These are phyloP conservation scores for Netelia inedita DNA, from an alignment of 2,888 invertebrate species.

Conservation along the genomic window DNA sequence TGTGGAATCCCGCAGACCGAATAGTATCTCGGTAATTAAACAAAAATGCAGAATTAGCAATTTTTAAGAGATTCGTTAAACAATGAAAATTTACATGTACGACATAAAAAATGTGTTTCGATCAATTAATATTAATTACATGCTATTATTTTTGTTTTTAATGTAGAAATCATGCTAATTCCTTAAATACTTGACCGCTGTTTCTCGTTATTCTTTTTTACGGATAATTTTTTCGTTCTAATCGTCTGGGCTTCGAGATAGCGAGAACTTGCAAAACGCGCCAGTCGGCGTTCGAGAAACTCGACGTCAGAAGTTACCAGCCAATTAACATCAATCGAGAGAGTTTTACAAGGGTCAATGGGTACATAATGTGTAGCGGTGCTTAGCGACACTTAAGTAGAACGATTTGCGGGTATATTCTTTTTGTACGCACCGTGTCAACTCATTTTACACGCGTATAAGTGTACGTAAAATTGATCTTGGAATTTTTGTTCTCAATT, in stretches of 20 bases:
- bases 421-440: constrained; percentile 18
- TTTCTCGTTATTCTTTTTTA: too few relatives aligned
- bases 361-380: constrained; percentile 41
- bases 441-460: constrained; percentile 4
- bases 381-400: constrained; percentile 30
- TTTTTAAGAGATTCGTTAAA: too few relatives aligned
- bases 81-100: too few relatives aligned
- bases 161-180: too few relatives aligned
- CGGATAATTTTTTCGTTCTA: too few relatives aligned
- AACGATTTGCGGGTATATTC: constrained; percentile 44
- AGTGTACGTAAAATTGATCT: neutral
- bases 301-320: constrained; percentile 47
- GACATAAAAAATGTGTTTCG: too few relatives aligned
- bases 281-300: constrained; percentile 7
- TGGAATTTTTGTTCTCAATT: constrained; percentile 14
- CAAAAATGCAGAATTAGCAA: neutral
- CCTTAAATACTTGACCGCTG: too few relatives aligned
- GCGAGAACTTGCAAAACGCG: constrained; percentile 5
- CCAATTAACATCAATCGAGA: constrained; percentile 63
- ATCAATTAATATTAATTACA: too few relatives aligned
- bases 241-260: neutral
- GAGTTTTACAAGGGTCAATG: constrained; percentile 65
- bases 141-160: too few relatives aligned
- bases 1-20: neutral
- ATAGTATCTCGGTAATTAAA: neutral